A percentile compares a stretch with the other conserved stretches of the same genome.
These are phyloP conservation scores for Apodemia duryi DNA, from an alignment of 2,888 invertebrate genomes.

Conservation along the genomic window DNA sequence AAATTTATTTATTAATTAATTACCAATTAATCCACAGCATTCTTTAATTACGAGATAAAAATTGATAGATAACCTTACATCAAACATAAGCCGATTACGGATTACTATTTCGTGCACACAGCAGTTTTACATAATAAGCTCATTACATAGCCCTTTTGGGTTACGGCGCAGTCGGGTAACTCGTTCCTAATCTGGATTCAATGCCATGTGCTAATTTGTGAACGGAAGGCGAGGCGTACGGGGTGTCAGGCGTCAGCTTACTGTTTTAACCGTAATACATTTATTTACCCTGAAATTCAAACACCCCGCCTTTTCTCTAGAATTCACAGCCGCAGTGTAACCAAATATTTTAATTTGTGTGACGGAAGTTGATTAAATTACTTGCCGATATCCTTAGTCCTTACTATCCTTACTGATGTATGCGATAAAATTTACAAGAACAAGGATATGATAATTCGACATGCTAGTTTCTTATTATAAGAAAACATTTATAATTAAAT, in stretches of 20 bases:
- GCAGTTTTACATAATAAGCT: no score
- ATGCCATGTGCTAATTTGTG: slow-evolving; percentile 30
- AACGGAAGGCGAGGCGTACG: slow-evolving; percentile 34
- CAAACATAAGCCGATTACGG: no score
- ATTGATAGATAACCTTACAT: no score
- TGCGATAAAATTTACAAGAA: no score
- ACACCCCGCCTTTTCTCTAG: slow-evolving; percentile 32
- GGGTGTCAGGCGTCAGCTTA: slow-evolving; percentile 54
- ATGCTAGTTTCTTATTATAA: no score
- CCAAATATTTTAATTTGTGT: slow-evolving; percentile 23
- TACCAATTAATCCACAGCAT: no score
- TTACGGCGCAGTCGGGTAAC: not conserved
- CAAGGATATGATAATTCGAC: no score
- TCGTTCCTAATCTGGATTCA: slow-evolving; percentile 7
- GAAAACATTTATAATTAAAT: no score
- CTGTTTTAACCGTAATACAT: slow-evolving; percentile 46
- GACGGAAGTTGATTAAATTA: slow-evolving; percentile 11
- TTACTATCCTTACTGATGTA: not conserved
- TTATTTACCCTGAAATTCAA: slow-evolving; percentile 45
- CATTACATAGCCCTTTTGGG: no score
- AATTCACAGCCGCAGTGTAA: slow-evolving; percentile 23
- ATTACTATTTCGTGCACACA: no score
- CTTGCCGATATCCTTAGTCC: not conserved
- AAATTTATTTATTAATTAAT: no score
- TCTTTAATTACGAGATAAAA: no score